Evolutionary conservation across 2,113 vertebrate species (phyloP).

Genomic region (Elanoides forficatus): DNA sequence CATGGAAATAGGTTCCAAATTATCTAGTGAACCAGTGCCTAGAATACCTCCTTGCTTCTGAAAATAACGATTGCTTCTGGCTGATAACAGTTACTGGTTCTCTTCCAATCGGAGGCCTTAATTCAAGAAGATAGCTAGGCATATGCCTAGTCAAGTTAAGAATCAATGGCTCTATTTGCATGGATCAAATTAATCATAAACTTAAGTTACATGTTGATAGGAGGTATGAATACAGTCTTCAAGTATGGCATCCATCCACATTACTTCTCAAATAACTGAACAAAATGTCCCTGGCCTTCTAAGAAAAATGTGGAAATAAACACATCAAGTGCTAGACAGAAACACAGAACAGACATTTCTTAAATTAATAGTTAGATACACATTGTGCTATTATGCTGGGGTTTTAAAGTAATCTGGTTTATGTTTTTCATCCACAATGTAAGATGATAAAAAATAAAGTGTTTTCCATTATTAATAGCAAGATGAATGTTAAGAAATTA

Average conservation of each 20-base stretch:
- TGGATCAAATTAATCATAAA: neutral
- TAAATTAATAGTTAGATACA: neutral
- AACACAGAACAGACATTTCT: neutral
- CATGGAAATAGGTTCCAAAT: neutral
- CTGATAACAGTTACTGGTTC: neutral
- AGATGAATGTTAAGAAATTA: neutral
- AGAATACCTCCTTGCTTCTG: neutral
- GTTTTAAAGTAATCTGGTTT: neutral
- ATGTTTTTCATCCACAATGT: neutral
- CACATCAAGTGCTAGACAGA: neutral
- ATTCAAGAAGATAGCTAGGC: neutral
- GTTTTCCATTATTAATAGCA: neutral
- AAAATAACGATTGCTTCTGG: neutral
- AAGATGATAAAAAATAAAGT: neutral
- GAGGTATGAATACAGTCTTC: neutral
- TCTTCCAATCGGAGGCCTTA: neutral
- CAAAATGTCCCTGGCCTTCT: neutral
- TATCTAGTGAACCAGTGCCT: neutral
- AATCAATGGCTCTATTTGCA: neutral
- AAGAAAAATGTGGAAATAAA: neutral
- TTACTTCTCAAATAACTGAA: neutral
- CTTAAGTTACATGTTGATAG: neutral
- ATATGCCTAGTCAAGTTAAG: neutral
- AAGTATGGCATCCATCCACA: neutral
- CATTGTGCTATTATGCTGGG: neutral